Percentiles rank a stretch among this genome's conserved stretches.
phyloP scores from a whole-genome alignment of 2,797 vertebrate genomes.

The Brachymystax lenok region DNA sequence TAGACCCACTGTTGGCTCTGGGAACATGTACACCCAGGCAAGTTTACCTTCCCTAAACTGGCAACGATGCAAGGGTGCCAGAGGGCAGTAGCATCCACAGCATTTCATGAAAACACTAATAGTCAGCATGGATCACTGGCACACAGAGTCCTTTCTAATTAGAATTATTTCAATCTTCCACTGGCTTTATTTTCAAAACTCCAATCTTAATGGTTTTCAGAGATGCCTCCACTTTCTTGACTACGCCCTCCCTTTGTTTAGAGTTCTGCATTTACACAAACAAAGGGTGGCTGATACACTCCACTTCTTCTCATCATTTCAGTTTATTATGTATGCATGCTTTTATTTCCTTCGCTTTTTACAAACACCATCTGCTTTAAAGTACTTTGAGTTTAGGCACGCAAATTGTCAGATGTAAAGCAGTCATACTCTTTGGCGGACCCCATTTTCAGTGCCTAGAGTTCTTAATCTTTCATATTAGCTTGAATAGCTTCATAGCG shows the following conservation, averaged over 20 bases:
- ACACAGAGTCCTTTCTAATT: slow-evolving; percentile 73
- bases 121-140: slow-evolving; percentile 75
- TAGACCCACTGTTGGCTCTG: slow-evolving; percentile 49
- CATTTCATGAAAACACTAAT: slow-evolving; percentile 79
- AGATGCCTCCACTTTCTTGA: slow-evolving; percentile 31
- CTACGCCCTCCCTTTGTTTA: slow-evolving; percentile 44
- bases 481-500: neutral
- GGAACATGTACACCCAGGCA: slow-evolving; percentile 55
- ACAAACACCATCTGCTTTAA: slow-evolving; percentile 8
- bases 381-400: neutral
- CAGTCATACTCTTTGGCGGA: neutral
- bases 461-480: neutral
- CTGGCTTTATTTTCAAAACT: slow-evolving; percentile 33
- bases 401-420: neutral
- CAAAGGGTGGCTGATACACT: slow-evolving; percentile 29
- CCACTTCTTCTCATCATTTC: slow-evolving; percentile 59
- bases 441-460: neutral
- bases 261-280: slow-evolving; percentile 18
- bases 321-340: slow-evolving; percentile 48
- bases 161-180: slow-evolving; percentile 64
- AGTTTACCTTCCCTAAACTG: slow-evolving; percentile 54
- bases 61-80: slow-evolving; percentile 47
- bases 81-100: slow-evolving; percentile 60
- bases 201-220: slow-evolving; percentile 33
- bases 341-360: slow-evolving; percentile 20